Percentiles rank a stretch among this genome's conserved stretches.
phyloP scores from a whole-genome alignment of 35 echinoderm and acorn worm species.

The Holothuria glaberrima region DNA sequence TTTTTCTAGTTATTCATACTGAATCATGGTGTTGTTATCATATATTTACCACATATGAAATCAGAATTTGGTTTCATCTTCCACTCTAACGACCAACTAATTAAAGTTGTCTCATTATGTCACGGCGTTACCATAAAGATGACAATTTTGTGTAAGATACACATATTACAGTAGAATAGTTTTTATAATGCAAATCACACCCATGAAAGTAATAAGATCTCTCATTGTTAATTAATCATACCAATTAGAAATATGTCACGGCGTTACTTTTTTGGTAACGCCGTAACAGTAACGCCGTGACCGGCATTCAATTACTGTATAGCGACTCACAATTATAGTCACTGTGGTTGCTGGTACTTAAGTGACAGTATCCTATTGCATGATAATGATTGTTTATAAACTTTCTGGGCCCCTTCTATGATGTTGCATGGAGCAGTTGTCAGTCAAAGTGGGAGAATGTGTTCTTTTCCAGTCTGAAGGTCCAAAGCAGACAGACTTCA shows the following conservation, averaged over 20 bases:
- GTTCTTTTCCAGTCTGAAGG: no score
- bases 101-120: conserved; percentile 27
- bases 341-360: no score
- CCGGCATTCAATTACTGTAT: no score
- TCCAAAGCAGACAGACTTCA: no score
- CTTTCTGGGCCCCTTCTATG: no score
- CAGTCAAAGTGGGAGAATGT: no score
- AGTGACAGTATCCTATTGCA: no score
- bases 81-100: conserved; percentile 6
- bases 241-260: conserved; percentile 4
- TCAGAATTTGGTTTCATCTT: background rate
- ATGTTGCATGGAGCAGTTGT: no score
- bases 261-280: conserved; percentile 18
- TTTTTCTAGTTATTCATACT: background rate
- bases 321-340: no score
- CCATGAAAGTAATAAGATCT: background rate
- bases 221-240: conserved; percentile 24
- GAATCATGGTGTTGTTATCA: background rate
- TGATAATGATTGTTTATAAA: no score
- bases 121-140: conserved; percentile 13
- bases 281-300: conserved; percentile 21
- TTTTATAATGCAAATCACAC: conserved; percentile 24
- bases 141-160: background rate
- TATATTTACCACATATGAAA: conserved; percentile 21
- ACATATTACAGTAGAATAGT: background rate